phyloP scores from a whole-genome alignment of 1,140 invertebrate species.

The Micrasema minimum region DNA sequence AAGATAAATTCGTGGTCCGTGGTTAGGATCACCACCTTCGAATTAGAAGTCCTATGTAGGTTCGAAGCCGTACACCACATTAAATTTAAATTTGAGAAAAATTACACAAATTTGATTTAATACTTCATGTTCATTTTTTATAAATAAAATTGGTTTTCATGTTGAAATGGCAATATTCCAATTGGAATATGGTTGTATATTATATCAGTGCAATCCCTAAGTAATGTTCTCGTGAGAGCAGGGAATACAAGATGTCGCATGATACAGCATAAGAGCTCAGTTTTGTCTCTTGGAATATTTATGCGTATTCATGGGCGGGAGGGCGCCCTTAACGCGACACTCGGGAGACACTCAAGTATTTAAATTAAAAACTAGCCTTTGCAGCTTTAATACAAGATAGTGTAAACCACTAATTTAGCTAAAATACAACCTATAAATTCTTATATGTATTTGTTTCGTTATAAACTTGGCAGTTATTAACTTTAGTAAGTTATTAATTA shows the following conservation, averaged over 20 bases:
- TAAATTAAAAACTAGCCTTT: constrained; percentile 10
- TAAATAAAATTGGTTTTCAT: neutral
- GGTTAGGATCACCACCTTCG: no score
- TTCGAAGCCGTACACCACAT: no score
- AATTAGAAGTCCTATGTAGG: no score
- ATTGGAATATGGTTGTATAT: neutral
- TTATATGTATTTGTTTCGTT: no score
- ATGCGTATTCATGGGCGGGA: constrained; percentile 14
- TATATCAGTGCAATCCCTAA: neutral
- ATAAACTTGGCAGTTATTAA: no score
- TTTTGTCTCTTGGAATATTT: constrained; percentile 39
- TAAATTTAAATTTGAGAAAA: no score
- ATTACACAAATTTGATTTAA: neutral
- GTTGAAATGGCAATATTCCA: neutral
- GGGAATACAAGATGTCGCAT: no score
- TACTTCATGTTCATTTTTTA: neutral
- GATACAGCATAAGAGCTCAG: neutral
- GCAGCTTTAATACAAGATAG: constrained; percentile 23
- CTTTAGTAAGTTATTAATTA: no score
- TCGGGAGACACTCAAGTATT: constrained; percentile 8
- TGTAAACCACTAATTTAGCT: no score
- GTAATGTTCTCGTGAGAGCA: constrained; percentile 21
- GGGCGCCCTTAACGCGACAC: constrained; percentile 2
- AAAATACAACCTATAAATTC: no score
- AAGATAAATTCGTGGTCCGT: no score